Evolutionary conservation across 2,797 vertebrate species (phyloP).

Genomic region (Loriculus beryllinus): DNA sequence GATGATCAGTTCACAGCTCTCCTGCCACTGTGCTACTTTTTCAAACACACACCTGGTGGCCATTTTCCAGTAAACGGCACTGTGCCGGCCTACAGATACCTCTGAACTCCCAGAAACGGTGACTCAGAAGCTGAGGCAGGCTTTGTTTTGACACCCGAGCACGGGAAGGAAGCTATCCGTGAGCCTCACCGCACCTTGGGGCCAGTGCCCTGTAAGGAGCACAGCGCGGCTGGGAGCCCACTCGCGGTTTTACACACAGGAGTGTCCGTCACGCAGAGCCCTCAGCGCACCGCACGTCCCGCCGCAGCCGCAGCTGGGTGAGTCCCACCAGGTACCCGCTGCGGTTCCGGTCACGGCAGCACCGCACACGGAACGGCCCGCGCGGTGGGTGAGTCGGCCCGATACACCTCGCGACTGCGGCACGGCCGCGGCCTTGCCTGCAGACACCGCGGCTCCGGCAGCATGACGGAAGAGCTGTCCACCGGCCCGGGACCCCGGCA

Average conservation of each 20-base stretch:
- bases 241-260: accelerated
- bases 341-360: neutral
- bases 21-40: accelerated
- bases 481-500: too few species aligned
- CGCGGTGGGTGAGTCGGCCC: neutral
- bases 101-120: neutral
- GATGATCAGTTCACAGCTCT: accelerated
- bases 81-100: accelerated
- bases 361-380: too few species aligned
- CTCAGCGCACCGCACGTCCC: accelerated
- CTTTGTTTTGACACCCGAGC: accelerated
- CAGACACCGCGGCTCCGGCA: neutral
- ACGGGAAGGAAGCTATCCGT: accelerated
- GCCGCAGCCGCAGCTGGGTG: accelerated
- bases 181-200: neutral
- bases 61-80: accelerated
- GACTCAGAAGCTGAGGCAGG: neutral
- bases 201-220: neutral
- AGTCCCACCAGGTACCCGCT: neutral
- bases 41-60: accelerated
- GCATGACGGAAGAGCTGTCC: neutral
- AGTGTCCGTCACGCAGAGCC: accelerated
- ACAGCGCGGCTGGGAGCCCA: neutral
- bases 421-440: too few species aligned
- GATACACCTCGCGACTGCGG: too few species aligned